phyloP scores from a whole-genome alignment of 2,113 vertebrate genomes.

The Dolichotis patagonum region DNA sequence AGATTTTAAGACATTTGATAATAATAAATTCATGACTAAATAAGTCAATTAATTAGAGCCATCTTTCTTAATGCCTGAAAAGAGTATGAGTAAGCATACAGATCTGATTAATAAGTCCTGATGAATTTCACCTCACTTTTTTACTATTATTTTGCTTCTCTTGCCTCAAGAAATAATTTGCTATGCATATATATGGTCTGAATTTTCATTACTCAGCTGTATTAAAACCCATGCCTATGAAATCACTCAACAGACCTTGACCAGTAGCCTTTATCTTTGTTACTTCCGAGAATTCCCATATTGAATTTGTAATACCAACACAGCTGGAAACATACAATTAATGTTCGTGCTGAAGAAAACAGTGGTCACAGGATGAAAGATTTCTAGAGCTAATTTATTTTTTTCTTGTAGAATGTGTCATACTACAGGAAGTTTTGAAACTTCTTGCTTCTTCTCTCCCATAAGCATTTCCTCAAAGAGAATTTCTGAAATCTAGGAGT shows the following conservation, averaged over 20 bases:
- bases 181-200: neutral
- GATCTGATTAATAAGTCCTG: neutral
- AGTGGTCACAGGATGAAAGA: neutral
- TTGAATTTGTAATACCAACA: neutral
- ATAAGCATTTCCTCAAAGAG: neutral
- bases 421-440: neutral
- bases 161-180: slow-evolving; percentile 22
- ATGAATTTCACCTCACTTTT: neutral
- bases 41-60: neutral
- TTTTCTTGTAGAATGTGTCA: neutral
- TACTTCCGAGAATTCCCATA: neutral
- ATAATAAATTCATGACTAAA: neutral
- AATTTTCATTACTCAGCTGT: neutral
- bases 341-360: neutral
- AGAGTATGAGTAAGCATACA: neutral
- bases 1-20: neutral
- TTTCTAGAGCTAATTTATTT: neutral
- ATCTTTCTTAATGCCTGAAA: neutral
- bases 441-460: neutral
- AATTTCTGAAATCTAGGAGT: neutral
- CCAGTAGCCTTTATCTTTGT: neutral
- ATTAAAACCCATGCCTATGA: neutral
- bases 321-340: neutral
- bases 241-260: neutral
- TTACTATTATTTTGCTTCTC: neutral